These are phyloP conservation scores for Caenorhabditis panamensis DNA, from an alignment of 2,888 invertebrate genomes.

Conservation along the genomic window DNA sequence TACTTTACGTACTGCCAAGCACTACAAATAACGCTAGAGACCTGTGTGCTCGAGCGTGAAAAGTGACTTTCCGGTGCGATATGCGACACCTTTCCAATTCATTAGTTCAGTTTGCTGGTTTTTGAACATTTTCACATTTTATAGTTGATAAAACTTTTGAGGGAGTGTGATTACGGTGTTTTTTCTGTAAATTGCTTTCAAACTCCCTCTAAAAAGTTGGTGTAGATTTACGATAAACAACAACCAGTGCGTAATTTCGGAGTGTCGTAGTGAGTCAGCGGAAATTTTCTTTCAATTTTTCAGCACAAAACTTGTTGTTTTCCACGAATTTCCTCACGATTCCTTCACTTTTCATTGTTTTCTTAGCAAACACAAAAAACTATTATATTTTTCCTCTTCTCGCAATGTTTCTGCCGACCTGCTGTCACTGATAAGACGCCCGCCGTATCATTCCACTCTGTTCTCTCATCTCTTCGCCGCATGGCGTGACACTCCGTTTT, in stretches of 20 bases:
- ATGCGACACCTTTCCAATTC: background rate
- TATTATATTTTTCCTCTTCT: background rate
- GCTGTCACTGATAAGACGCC: constrained; percentile 34
- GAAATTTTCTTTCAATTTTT: background rate
- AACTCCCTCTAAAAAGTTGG: constrained; percentile 4
- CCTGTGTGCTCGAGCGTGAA: background rate
- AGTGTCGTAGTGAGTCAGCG: constrained; percentile 28
- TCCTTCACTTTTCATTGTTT: background rate
- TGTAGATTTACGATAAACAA: no score
- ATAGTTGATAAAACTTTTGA: no score
- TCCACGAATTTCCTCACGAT: background rate
- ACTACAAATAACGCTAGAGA: background rate
- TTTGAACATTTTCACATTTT: no score
- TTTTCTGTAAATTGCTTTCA: background rate
- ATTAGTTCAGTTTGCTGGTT: constrained; percentile 5
- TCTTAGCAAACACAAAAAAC: background rate
- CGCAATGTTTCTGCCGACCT: constrained; percentile 23
- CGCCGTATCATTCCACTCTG: constrained; percentile 51
- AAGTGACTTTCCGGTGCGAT: background rate
- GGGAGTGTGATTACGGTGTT: background rate
- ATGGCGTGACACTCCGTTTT: background rate
- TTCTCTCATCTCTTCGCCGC: constrained; percentile 19
- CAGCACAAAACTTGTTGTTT: background rate
- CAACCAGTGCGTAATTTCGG: no score
- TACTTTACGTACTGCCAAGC: background rate